A percentile compares a stretch with the other conserved stretches of the same genome.
Conservation (phyloP, 2,797 vertebrate genomes). For the Lithobates sylvaticus region DNA sequence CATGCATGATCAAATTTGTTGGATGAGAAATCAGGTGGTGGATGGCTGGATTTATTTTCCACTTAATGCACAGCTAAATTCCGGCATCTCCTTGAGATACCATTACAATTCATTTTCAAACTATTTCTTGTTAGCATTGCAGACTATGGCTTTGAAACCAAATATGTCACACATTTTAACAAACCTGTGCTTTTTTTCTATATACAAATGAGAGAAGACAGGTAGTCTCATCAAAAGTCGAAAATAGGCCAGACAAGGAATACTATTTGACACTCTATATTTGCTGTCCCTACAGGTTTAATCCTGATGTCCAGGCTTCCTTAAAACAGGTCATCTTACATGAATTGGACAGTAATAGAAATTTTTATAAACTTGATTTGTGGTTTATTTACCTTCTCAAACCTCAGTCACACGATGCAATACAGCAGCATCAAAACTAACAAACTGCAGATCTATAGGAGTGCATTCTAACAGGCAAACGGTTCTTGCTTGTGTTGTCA, state of each 20-base stretch:
- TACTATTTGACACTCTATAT: slow-evolving; percentile 13
- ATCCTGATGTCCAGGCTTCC: neutral
- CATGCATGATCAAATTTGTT: slow-evolving; percentile 60
- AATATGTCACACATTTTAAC: slow-evolving; percentile 54
- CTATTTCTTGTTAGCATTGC: slow-evolving; percentile 52
- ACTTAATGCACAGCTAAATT: slow-evolving; percentile 56
- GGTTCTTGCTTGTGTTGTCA: neutral
- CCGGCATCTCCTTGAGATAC: slow-evolving; percentile 54
- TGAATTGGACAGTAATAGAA: neutral
- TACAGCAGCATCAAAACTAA: neutral
- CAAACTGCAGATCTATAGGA: neutral
- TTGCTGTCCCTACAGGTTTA: neutral
- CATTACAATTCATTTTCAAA: slow-evolving; percentile 54
- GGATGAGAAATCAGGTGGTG: slow-evolving; percentile 58
- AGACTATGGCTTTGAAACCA: slow-evolving; percentile 55
- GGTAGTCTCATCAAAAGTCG: slow-evolving; percentile 23
- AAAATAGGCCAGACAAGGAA: slow-evolving; percentile 16
- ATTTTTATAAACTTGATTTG: neutral
- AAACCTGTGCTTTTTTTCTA: slow-evolving; percentile 28
- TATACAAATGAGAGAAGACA: slow-evolving; percentile 37
- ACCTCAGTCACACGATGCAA: too few species aligned
- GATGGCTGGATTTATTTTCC: slow-evolving; percentile 60
- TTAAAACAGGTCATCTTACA: neutral
- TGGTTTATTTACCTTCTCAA: too few species aligned
- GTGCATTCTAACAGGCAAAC: neutral